These are phyloP conservation scores for Maccullochella peelii DNA, from an alignment of 2,113 vertebrate species.

Conservation along the genomic window DNA sequence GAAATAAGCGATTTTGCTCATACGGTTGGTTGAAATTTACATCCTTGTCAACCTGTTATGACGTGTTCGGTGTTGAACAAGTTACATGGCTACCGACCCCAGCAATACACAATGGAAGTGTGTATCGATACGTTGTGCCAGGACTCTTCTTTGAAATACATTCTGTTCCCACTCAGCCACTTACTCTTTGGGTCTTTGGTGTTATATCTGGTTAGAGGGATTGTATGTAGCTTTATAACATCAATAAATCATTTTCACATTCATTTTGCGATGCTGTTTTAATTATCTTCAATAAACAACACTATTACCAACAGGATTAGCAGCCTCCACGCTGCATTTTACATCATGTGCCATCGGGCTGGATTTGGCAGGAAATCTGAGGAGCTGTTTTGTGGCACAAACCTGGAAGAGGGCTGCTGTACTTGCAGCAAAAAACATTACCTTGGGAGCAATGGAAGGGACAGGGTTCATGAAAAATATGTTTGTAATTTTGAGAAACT, in stretches of 20 bases:
- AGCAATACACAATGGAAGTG: background rate
- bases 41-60: too few relatives aligned
- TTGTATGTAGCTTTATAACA: background rate
- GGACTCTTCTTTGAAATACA: background rate
- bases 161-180: background rate
- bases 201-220: background rate
- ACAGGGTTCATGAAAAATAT: background rate
- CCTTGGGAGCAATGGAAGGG: background rate
- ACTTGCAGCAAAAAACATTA: background rate
- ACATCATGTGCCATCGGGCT: background rate
- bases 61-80: too few relatives aligned
- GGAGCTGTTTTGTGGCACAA: background rate
- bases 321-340: constrained; percentile 9
- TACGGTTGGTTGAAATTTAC: too few relatives aligned
- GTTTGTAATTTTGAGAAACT: background rate
- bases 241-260: constrained; percentile 10
- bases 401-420: background rate
- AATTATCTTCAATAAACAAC: constrained; percentile 13
- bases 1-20: too few relatives aligned
- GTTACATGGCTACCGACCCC: too few relatives aligned
- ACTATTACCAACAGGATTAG: background rate
- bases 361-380: constrained; percentile 10
- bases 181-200: background rate
- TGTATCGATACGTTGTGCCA: background rate
- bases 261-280: constrained; percentile 3